Evolutionary conservation across 30 jellyfish, hydroid and myxozoan genomes (phyloP), one percentile per base, ranked within the genome.

Genomic region (Hydractinia echinata): DNA sequence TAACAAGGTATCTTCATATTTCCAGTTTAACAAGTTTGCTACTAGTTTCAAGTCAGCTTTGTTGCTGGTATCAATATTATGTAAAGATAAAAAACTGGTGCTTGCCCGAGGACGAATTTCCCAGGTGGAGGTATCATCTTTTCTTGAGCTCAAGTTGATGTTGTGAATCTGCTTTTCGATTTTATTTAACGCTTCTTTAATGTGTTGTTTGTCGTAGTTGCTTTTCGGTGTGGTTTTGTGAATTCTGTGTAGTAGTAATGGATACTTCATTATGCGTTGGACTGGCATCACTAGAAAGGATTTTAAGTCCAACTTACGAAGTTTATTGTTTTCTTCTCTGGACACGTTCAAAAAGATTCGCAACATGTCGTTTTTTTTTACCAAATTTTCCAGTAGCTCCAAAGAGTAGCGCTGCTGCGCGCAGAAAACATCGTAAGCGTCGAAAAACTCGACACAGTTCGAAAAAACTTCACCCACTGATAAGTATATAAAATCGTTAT

Each of bases 231-330:
- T 89, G 50, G 88, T 89, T 70, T 86, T 90, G 64, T 84, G 84
- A 20, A 89, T 89, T 20, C 95, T 84, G 56, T 82, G 81, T 52
- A 89, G 76, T 73, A 89, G 67, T 51, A 89, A 73, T 5, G 97
- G 97, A 61, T 89, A 89, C 93, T 89, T 89, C 95, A 85, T 89
- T 15, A 89, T 84, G 13, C 97, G 94, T 72, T 89, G 97, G 39
- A 89, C 89, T 5, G 97, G 97, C 95, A 89, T 85, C 8, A 95
- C 77, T 66, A 89, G 82, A 76, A 89, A 89, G 3, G 97, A 79
- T 54, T 89, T 85, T 66, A 89, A 68, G 71, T 89, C 97, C 92
- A 89, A 73, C 61, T 89, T 89, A 9, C 97, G 92, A 7, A 89
- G 93, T 71, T 89, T 89, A 1, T 88, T 61, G 48, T 89, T 89